Evolutionary conservation across 2,888 invertebrate species (phyloP).

Genomic region (Xanthorhoe designata): DNA sequence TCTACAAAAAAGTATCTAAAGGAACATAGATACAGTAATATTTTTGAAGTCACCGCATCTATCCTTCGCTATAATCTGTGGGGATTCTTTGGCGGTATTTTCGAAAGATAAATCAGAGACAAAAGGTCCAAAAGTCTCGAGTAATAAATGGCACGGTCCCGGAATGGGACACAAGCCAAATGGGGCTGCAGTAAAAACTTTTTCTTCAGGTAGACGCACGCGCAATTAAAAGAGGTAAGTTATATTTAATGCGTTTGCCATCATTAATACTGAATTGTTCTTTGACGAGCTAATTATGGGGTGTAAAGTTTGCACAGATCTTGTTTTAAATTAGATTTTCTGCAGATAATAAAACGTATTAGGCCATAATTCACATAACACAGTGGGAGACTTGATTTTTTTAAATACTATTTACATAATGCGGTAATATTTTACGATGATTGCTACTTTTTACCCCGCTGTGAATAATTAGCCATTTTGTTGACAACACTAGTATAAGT

Average conservation of each 20-base stretch:
- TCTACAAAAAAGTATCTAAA: neutral
- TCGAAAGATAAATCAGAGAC: slow-evolving; percentile 58
- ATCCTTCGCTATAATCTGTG: slow-evolving; percentile 12
- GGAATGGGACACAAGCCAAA: slow-evolving; percentile 64
- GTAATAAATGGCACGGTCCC: slow-evolving; percentile 70
- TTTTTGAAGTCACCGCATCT: slow-evolving; percentile 40
- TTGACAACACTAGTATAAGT: neutral
- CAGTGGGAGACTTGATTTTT: neutral
- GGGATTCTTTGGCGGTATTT: slow-evolving; percentile 56
- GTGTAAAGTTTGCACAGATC: slow-evolving; percentile 32
- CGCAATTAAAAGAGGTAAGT: slow-evolving; percentile 48
- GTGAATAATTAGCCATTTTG: neutral
- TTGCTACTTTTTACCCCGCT: neutral
- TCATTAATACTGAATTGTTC: slow-evolving; percentile 53
- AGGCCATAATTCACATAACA: neutral
- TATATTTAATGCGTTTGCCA: slow-evolving; percentile 48
- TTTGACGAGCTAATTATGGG: slow-evolving; percentile 54
- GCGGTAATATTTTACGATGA: neutral
- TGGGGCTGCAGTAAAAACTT: slow-evolving; percentile 54
- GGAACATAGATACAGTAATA: neutral
- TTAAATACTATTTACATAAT: neutral
- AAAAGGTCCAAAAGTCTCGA: slow-evolving; percentile 57
- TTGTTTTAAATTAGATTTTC: slow-evolving; percentile 15
- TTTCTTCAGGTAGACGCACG: slow-evolving; percentile 68
- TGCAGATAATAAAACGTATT: neutral